These are phyloP conservation scores for Lysiphlebus fabarum DNA, from an alignment of 1,140 invertebrate species.

Conservation along the genomic window DNA sequence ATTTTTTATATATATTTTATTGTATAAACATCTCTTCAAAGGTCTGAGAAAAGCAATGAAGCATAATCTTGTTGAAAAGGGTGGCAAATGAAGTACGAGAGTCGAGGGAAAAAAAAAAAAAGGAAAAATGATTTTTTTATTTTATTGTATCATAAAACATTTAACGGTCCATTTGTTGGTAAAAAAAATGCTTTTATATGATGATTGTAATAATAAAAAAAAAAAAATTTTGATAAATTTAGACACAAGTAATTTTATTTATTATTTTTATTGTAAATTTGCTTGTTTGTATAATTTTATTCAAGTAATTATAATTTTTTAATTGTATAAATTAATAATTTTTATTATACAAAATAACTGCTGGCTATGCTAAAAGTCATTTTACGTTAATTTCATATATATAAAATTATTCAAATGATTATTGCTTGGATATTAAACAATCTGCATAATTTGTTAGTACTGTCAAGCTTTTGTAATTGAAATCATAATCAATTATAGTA, in stretches of 20 bases:
- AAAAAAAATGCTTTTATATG: constrained; percentile 14
- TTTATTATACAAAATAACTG: too few species aligned
- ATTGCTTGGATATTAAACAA: neutral
- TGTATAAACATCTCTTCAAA: too few species aligned
- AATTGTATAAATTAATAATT: too few species aligned
- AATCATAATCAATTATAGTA: constrained; percentile 6
- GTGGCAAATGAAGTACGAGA: neutral
- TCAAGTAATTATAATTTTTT: too few species aligned
- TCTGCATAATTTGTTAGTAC: neutral
- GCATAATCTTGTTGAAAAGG: constrained; percentile 3
- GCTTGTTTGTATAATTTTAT: too few species aligned
- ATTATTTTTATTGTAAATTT: too few species aligned
- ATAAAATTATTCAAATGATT: constrained; percentile 3
- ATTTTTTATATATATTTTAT: too few species aligned
- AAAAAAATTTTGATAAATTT: neutral
- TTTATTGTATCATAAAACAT: constrained; percentile 26
- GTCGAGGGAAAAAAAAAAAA: neutral
- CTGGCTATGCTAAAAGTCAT: too few species aligned
- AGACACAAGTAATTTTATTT: too few species aligned
- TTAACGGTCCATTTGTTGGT: constrained; percentile 19
- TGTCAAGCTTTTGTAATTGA: constrained; percentile 12
- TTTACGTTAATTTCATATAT: neutral
- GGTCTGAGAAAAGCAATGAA: neutral
- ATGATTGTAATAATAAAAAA: neutral
- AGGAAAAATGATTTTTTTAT: constrained; percentile 6